A percentile compares a stretch with the other conserved stretches of the same genome.
phyloP scores from a whole-genome alignment of 1,140 invertebrate genomes.

The Acromyrmex charruanus region DNA sequence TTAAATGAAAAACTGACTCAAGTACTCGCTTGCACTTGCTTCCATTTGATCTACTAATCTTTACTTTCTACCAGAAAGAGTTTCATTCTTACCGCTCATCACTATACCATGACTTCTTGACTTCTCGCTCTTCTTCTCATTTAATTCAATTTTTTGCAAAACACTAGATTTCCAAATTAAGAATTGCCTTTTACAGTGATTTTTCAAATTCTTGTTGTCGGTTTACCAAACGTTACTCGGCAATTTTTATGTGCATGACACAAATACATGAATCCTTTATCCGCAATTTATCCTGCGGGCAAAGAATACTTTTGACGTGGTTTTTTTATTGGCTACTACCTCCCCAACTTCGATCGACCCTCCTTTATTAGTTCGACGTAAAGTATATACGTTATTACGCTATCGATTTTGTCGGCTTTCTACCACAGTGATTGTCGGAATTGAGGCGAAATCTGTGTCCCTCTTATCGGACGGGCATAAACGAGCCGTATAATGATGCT shows the following conservation, averaged over 20 bases:
- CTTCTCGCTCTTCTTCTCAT: not conserved
- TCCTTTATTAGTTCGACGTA: constrained; percentile 65
- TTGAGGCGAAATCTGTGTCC: constrained; percentile 46
- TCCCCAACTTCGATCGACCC: constrained; percentile 9
- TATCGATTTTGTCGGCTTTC: constrained; percentile 45
- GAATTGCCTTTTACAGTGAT: not conserved
- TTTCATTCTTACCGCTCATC: not conserved
- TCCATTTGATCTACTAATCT: constrained; percentile 7
- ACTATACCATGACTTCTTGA: not conserved
- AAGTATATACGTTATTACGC: constrained; percentile 62
- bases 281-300: constrained; percentile 31
- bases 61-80: not conserved
- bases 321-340: constrained; percentile 39
- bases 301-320: constrained; percentile 11
- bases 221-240: not conserved
- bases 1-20: constrained; percentile 21
- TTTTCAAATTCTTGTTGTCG: not conserved
- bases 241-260: not conserved
- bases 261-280: not conserved
- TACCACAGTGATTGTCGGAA: constrained; percentile 49
- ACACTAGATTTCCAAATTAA: not conserved
- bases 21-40: not conserved
- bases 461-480: constrained; percentile 60
- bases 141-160: constrained; percentile 5
- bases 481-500: constrained; percentile 59